Conservation (phyloP, 2,888 invertebrate species). For the Ectemnius continuus region DNA sequence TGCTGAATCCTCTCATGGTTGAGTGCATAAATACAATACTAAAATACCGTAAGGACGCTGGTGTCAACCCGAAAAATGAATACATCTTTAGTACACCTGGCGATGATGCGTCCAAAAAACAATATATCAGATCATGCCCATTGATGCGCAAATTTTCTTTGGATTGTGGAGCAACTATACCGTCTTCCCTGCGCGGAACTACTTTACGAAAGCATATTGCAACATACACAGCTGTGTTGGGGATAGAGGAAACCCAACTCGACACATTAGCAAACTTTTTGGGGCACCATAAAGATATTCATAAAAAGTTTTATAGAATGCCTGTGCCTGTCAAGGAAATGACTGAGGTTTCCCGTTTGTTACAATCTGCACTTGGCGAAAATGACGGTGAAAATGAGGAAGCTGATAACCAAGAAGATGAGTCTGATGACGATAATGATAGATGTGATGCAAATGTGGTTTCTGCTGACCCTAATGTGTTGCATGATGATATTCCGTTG, state of each 20-base stretch:
- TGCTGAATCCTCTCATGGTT: conserved; percentile 39
- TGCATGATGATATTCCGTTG: background rate
- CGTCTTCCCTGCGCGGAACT: conserved; percentile 53
- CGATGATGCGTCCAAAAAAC: conserved; percentile 18
- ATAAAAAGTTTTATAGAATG: conserved; percentile 56
- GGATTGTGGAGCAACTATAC: conserved; percentile 56
- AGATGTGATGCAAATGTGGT: background rate
- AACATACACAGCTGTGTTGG: conserved; percentile 55
- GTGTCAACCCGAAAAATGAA: conserved; percentile 32
- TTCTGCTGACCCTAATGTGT: no score
- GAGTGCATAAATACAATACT: conserved; percentile 33
- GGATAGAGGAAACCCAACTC: conserved; percentile 55
- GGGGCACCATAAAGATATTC: conserved; percentile 62
- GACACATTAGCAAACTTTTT: conserved; percentile 58
- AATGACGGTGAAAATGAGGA: conserved; percentile 11
- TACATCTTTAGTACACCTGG: conserved; percentile 4
- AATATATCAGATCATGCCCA: conserved; percentile 53
- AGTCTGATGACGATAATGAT: background rate
- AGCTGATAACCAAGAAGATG: conserved; percentile 7
- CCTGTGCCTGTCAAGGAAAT: conserved; percentile 54
- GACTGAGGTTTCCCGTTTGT: conserved; percentile 52
- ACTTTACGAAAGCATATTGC: conserved; percentile 60
- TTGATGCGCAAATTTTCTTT: conserved; percentile 53
- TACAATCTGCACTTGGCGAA: conserved; percentile 38
- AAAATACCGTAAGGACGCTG: conserved; percentile 34